Evolutionary conservation across 2,888 invertebrate species (phyloP), one percentile per base, ranked within the genome.

Genomic region (Lasioglossum malachurum): DNA sequence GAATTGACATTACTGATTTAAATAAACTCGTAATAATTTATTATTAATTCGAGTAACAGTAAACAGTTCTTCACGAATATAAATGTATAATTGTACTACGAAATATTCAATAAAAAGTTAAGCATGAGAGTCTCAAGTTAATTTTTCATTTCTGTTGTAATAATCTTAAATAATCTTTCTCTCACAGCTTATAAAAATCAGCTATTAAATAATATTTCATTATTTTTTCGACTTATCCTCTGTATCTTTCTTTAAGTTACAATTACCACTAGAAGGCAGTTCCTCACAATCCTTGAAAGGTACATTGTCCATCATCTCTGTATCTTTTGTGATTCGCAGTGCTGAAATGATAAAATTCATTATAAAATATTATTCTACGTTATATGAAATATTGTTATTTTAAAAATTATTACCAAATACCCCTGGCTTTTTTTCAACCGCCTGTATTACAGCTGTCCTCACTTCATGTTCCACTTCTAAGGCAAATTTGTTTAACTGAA

Each of bases 361-460:
- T 67, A 16, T 31, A 64, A 64, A 64, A 31, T 31, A 64, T 31
- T 64, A 64, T 16, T 31, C 14, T 19, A 19, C 31, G 1, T 31
- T 64, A 31, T 16, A 64, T 64, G 14, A 31, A 64, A 31, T 64
- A 64, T 31, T 64, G 4, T 38, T 71, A 27, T 35, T 53, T 76
- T 23, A 60, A n/a, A n/a, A n/a, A 83, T 60, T 73, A 94, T 95
- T 96, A 97, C 97, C 96, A 95, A 96, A 97, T 88, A 96, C 96
- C 87, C 97, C 97, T 64, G 97, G 97, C 91, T 96, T 95, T n/a
- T 96, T 96, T 96, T 97, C 96, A 89, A 96, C 95, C 7, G 97
- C 97, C 95, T 98, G 98, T 83, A 98, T 97, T 2, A 98, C 97
- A 93, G 97, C 97, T 19, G 97, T 97, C 92, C 96, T 96, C 44